These are phyloP conservation scores for Mimachlamys varia DNA, from an alignment of 2,888 invertebrate species.

Conservation along the genomic window DNA sequence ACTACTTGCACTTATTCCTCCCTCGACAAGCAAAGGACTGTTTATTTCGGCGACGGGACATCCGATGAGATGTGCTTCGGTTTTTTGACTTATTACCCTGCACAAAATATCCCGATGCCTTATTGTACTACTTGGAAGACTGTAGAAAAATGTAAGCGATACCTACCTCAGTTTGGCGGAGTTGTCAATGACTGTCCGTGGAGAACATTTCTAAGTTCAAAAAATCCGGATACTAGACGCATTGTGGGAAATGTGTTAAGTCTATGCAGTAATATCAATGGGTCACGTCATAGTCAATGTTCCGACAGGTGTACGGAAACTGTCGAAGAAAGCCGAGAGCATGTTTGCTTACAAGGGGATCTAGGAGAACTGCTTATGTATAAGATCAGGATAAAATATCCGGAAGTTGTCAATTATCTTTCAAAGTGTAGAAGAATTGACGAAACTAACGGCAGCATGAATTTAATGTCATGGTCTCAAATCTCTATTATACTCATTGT, in stretches of 20 bases:
- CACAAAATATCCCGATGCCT: conserved; percentile 52
- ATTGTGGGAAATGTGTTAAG: conserved; percentile 26
- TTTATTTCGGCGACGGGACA: conserved; percentile 59
- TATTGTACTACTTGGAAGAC: conserved; percentile 63
- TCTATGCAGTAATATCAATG: neutral
- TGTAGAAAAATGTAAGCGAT: conserved; percentile 59
- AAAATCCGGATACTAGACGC: conserved; percentile 40
- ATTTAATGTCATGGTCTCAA: neutral
- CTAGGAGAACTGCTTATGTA: conserved; percentile 58
- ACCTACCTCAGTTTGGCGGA: conserved; percentile 57
- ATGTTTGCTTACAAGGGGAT: conserved; percentile 62
- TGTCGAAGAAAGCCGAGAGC: conserved; percentile 50
- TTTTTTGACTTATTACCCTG: conserved; percentile 63
- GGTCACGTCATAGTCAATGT: conserved; percentile 41
- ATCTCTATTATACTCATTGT: neutral
- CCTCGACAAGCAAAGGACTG: conserved; percentile 48
- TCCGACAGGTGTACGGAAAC: conserved; percentile 55
- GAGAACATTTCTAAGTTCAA: conserved; percentile 52
- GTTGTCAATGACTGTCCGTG: conserved; percentile 57
- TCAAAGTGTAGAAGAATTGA: neutral
- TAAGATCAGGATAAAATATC: conserved; percentile 40
- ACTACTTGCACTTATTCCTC: conserved; percentile 61
- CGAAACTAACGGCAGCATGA: neutral
- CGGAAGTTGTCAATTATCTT: conserved; percentile 22
- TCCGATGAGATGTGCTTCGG: conserved; percentile 67